Conservation (phyloP, 2,888 invertebrate species). For the Drosophila limbata region DNA sequence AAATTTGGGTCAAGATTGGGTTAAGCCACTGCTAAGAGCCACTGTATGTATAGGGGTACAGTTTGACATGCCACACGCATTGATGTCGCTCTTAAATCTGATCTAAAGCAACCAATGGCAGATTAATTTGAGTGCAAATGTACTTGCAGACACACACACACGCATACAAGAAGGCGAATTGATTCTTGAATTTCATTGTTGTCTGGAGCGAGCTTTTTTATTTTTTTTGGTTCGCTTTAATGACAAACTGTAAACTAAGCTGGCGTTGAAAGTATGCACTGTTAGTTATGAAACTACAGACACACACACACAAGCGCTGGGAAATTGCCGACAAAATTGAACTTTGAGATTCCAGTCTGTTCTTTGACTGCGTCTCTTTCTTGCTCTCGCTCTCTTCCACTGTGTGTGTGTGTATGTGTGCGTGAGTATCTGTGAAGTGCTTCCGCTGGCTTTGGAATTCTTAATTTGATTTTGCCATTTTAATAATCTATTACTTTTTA, state of each 20-base stretch:
- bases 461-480: conserved; percentile 31
- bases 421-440: conserved; percentile 11
- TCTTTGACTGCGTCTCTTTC: background rate
- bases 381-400: background rate
- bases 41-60: conserved; percentile 36
- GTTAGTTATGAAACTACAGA: conserved; percentile 5
- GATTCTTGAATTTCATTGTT: conserved; percentile 42
- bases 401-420: too few species aligned
- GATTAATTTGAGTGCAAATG: conserved; percentile 45
- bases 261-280: conserved; percentile 22
- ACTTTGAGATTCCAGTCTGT: conserved; percentile 42
- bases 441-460: conserved; percentile 53
- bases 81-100: conserved; percentile 5
- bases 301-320: conserved; percentile 12
- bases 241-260: conserved; percentile 42
- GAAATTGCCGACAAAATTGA: conserved; percentile 36
- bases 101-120: conserved; percentile 8
- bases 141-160: conserved; percentile 28
- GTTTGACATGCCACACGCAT: conserved; percentile 51
- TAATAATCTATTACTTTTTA: conserved; percentile 52
- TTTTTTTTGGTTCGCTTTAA: conserved; percentile 21
- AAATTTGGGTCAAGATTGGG: too few species aligned
- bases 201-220: conserved; percentile 31
- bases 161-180: conserved; percentile 17
- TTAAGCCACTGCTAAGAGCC: too few species aligned